These are phyloP conservation scores for Leucozona laternaria DNA, from an alignment of 2,888 invertebrate species.

Conservation along the genomic window DNA sequence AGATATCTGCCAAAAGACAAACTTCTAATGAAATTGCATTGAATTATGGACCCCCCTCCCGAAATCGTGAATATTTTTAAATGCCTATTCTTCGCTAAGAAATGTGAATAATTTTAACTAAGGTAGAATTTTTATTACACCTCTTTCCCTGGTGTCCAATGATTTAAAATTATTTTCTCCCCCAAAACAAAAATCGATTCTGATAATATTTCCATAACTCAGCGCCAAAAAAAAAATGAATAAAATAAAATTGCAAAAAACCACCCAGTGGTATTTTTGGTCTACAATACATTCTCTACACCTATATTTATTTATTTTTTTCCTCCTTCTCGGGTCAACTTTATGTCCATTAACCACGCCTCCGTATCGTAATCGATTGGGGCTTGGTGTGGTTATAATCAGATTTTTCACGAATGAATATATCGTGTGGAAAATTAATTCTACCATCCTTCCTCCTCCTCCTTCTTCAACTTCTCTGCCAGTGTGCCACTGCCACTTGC, in stretches of 20 bases:
- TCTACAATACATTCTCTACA: conserved; percentile 30
- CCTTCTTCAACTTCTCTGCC: neutral
- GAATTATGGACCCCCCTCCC: too few species aligned
- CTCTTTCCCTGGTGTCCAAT: neutral
- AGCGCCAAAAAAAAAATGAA: neutral
- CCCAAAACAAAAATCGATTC: neutral
- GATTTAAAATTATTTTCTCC: neutral
- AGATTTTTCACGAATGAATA: conserved; percentile 58
- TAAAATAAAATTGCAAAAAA: conserved; percentile 16
- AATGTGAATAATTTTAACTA: neutral
- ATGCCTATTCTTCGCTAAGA: neutral
- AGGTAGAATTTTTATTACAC: neutral
- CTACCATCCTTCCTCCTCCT: neutral
- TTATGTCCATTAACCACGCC: conserved; percentile 43
- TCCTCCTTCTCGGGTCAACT: conserved; percentile 9
- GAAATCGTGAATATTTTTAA: too few species aligned
- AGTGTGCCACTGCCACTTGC: neutral
- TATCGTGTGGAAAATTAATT: conserved; percentile 51
- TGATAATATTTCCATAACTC: conserved; percentile 11
- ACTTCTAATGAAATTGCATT: too few species aligned
- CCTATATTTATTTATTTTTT: neutral
- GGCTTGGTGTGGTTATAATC: conserved; percentile 47
- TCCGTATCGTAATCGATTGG: conserved; percentile 31
- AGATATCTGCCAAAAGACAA: too few species aligned
- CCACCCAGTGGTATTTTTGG: conserved; percentile 1